Evolutionary conservation across 2,113 vertebrate genomes (phyloP).

Genomic region (Sander vitreus): DNA sequence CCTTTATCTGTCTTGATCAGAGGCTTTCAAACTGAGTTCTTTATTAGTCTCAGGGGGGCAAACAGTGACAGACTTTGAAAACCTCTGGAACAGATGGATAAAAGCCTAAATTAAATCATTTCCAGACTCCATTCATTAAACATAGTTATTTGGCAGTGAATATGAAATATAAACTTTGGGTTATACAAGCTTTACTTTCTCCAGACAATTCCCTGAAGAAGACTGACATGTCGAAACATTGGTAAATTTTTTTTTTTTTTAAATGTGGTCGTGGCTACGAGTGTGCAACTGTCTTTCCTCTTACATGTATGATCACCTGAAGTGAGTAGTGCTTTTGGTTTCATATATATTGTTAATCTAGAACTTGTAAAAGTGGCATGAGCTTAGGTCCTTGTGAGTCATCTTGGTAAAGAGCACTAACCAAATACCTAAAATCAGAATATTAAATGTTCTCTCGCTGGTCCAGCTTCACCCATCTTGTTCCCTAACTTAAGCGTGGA

Average conservation of each 20-base stretch:
- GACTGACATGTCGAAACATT: too few species aligned
- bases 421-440: neutral
- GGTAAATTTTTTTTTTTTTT: too few species aligned
- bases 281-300: neutral
- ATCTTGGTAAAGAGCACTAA: neutral
- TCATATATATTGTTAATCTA: neutral
- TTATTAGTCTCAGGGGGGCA: neutral
- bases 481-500: constrained; percentile 58
- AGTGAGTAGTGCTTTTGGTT: neutral
- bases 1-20: neutral
- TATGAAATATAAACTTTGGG: neutral
- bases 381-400: neutral
- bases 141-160: neutral
- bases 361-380: neutral
- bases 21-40: neutral
- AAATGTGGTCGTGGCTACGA: too few species aligned
- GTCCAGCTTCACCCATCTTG: neutral
- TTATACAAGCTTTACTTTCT: neutral
- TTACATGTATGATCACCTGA: neutral
- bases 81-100: neutral
- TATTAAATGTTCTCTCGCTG: neutral
- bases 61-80: neutral
- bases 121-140: neutral
- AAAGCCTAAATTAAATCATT: neutral
- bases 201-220: neutral